Base-by-base conservation (phyloP, 2,888 invertebrate species). In the Amitus sp. region DNA sequence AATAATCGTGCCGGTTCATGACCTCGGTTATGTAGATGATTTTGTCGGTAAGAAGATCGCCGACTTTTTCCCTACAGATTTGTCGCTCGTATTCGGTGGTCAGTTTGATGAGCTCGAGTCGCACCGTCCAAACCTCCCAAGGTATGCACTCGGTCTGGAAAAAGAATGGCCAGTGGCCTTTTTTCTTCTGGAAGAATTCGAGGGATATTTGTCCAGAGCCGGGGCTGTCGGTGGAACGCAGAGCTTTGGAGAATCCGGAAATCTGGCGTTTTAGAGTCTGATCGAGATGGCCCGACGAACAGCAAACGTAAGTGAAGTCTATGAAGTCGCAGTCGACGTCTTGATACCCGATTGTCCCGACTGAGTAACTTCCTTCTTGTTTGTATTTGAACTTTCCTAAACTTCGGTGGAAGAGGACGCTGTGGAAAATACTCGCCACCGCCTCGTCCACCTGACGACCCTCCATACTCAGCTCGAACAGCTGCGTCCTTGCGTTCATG, bases 81-180 rank as follows among this genome's bases (percentile, higher is more conserved):
- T 93, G 94, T 71, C 94, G 86, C 76, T 96, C 96, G 77, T 92
- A 91, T 78, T 96, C 96, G 80, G 89, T 93, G 62, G 90, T 90
- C 48, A 96, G 86, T 72, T 92, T 90, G 19, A 95, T 90, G 33
- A 98, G 87, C 80, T 97, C 94, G 68, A 98, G 87, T 73, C 93
- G 90, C 4, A 98, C 88, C 28, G 96, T 97, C 98, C 98, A 99
- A 53, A 98, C 94, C 82, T 99, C 98, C 98, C 98, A 99, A 0
- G 98, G 96, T 75, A 95, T 94, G 78, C 92, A 93, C 79, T 98
- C 97, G 5, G 93, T 89, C 67, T 91, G 90, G 81, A 97, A 94
- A n/a, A 73, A 74, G 13, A 61, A 65, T 1, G 80, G 82, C 96
- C 97, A 97, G 50, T 94, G 89, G 51, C 90, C 90, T 74, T 92